Evolutionary conservation across 2,797 vertebrate genomes (phyloP), one percentile per base, ranked within the genome.

Genomic region (Silurus aristotelis): DNA sequence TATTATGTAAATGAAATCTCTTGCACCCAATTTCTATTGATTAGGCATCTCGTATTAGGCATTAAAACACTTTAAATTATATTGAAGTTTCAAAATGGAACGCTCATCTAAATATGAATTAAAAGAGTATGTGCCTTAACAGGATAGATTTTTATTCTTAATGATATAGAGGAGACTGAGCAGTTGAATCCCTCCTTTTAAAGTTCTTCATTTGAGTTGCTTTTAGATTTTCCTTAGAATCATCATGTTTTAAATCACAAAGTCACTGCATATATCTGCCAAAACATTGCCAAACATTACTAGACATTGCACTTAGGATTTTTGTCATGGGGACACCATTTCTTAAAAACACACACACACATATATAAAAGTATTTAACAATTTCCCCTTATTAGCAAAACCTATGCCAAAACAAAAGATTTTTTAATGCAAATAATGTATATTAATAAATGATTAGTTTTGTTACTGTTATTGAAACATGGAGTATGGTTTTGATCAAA

Each of bases 401-500:
- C 12, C 20, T 31, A 19, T 60, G 19, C 31, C 75, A 43, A 68
- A 64, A 19, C 60, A 58, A 38, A 80, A 20, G 64, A 85, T 66
- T 20, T n/a, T 60, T 60, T 6, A 78, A 60, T 22, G 20, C 76
- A 38, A 61, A 38, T 56, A 78, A 78, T 61, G 27, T 43, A 78
- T 38, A 78, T 52, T 52, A 8, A 64, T 79, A 63, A 60, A 58
- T 19, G 25, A 9, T 56, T 56, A 58, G 17, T 48, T 64, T 76
- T 22, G 19, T 77, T 77, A 58, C 56, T 48, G 17, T 43, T 71
- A 43, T 10, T 25, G 27, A 43, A 43, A n/a, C 7, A 5, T 77
- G 56, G 77, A 55, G 43, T 38, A 63, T 61, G n/a, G 14, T 71
- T 81, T 79, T n/a, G 20, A 48, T 79, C 70, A 81, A 73, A 76